Conservation (phyloP, 2,113 vertebrate genomes). For the Labeo catla region DNA sequence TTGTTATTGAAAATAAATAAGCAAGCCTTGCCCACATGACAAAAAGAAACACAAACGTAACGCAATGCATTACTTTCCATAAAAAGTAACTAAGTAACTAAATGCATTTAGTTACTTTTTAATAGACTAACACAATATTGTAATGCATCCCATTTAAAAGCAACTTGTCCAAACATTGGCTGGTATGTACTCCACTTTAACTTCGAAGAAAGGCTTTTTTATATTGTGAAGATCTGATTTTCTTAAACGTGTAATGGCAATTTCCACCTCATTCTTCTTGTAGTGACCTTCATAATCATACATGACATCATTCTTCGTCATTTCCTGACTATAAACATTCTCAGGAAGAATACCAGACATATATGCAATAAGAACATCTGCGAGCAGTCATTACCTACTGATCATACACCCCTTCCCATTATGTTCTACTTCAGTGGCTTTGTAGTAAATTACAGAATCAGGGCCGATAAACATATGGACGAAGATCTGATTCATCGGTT, state of each 20-base stretch:
- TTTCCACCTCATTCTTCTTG: neutral
- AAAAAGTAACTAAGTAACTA: no score
- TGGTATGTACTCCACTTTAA: neutral
- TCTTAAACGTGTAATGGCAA: neutral
- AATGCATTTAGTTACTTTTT: no score
- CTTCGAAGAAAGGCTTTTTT: neutral
- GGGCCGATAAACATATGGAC: neutral
- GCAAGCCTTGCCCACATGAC: no score
- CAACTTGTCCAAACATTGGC: neutral
- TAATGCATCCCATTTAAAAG: neutral
- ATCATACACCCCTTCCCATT: neutral
- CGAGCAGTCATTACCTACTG: neutral
- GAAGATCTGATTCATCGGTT: neutral
- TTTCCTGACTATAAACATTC: neutral
- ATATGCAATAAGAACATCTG: neutral
- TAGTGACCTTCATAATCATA: neutral
- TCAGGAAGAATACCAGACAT: neutral
- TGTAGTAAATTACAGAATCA: neutral
- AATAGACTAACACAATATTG: no score
- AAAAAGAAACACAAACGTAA: no score
- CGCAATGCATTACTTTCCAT: no score
- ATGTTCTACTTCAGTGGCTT: neutral
- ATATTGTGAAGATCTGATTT: neutral
- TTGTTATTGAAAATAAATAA: no score
- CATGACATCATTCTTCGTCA: neutral